Evolutionary conservation across 2,797 vertebrate genomes (phyloP).

Genomic region (Muscicapa comitata): DNA sequence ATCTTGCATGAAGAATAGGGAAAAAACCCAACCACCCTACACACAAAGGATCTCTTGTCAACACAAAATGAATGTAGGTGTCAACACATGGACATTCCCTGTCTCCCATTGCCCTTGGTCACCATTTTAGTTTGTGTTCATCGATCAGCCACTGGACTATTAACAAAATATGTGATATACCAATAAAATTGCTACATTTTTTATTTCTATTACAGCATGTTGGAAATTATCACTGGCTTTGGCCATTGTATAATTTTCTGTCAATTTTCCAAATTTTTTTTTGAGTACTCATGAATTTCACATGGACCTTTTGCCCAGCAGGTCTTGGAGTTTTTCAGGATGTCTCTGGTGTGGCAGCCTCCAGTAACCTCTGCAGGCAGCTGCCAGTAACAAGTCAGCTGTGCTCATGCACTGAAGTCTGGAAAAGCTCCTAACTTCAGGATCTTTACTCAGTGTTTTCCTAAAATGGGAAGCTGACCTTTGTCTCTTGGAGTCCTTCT

Average conservation of each 20-base stretch:
- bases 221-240: background rate
- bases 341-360: background rate
- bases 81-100: background rate
- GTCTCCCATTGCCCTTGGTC: background rate
- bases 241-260: background rate
- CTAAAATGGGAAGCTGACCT: background rate
- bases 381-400: fast-evolving
- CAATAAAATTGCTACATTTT: background rate
- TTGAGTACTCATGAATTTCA: background rate
- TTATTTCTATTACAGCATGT: background rate
- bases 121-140: background rate
- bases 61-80: background rate
- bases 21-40: fast-evolving
- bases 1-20: background rate
- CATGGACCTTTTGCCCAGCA: fast-evolving
- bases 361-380: background rate
- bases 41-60: background rate
- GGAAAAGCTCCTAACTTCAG: background rate
- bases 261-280: background rate
- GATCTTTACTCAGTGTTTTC: background rate
- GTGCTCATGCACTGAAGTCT: background rate
- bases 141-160: background rate
- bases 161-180: background rate
- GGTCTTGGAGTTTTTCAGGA: background rate
- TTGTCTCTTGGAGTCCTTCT: background rate